Conservation (phyloP, 2,113 vertebrate species). For the Mobula hypostoma region DNA sequence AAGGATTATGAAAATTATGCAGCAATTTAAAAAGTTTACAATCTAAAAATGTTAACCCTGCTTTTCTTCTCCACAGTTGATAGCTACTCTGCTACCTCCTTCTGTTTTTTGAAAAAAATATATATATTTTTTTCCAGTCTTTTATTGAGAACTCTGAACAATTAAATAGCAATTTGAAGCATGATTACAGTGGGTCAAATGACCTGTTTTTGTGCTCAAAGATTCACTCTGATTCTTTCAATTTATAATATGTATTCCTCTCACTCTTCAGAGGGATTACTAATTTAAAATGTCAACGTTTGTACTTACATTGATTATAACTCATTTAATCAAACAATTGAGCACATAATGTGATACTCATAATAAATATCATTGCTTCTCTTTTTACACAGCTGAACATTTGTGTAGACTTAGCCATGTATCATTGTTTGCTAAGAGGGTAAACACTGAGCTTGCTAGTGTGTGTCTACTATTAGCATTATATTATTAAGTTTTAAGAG, state of each 20-base stretch:
- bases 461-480: not conserved
- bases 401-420: not conserved
- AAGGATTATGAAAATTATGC: not conserved
- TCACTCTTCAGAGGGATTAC: not conserved
- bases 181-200: not conserved
- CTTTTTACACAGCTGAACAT: not conserved
- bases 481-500: not conserved
- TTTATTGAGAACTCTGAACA: not conserved
- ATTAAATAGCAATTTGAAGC: not conserved
- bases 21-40: not conserved
- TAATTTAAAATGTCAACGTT: conserved; percentile 24
- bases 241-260: not conserved
- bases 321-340: not conserved
- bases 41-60: too few species aligned
- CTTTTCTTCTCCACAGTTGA: too few species aligned
- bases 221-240: not conserved
- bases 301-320: not conserved
- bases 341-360: not conserved
- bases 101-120: too few species aligned
- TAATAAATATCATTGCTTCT: not conserved
- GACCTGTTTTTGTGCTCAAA: not conserved
- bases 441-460: not conserved
- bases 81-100: too few species aligned
- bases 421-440: not conserved
- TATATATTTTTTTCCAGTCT: too few species aligned